Percentiles rank a stretch among this genome's conserved stretches.
phyloP scores from a whole-genome alignment of 2,797 vertebrate genomes.

The Brachymystax lenok region DNA sequence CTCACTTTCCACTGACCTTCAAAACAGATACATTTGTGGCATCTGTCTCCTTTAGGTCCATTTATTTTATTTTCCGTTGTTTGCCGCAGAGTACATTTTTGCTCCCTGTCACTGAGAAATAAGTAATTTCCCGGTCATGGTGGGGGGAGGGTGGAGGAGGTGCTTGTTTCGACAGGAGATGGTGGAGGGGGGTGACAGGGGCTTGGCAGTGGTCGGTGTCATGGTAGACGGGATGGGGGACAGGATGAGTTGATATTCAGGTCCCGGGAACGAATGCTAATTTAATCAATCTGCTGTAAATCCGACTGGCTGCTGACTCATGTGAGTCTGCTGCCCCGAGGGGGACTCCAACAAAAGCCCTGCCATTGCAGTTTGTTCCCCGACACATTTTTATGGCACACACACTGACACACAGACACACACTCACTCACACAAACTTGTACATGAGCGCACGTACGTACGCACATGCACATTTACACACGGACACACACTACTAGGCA shows the following conservation, averaged over 20 bases:
- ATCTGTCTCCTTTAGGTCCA: conserved; percentile 40
- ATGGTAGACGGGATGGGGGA: conserved; percentile 18
- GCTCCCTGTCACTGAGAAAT: conserved; percentile 67
- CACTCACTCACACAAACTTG: neutral
- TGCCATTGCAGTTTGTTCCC: conserved; percentile 70
- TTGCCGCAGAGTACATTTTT: conserved; percentile 56
- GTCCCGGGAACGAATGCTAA: conserved; percentile 89
- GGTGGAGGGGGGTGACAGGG: conserved; percentile 7
- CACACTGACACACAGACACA: neutral
- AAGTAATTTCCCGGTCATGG: conserved; percentile 80
- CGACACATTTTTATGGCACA: conserved; percentile 41
- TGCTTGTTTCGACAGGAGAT: neutral
- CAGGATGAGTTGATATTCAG: conserved; percentile 72
- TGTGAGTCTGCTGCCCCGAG: conserved; percentile 78
- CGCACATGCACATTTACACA: too few relatives aligned
- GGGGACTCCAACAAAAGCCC: conserved; percentile 70
- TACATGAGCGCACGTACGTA: neutral
- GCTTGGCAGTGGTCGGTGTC: conserved; percentile 2
- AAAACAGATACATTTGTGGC: conserved; percentile 51
- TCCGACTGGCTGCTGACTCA: conserved; percentile 87
- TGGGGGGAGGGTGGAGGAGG: conserved; percentile 33
- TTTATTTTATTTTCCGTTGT: conserved; percentile 45
- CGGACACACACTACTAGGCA: too few relatives aligned
- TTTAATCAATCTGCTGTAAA: conserved; percentile 92
- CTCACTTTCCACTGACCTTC: conserved; percentile 37